phyloP scores from a whole-genome alignment of 2,797 vertebrate species.

The Onychomys torridus region DNA sequence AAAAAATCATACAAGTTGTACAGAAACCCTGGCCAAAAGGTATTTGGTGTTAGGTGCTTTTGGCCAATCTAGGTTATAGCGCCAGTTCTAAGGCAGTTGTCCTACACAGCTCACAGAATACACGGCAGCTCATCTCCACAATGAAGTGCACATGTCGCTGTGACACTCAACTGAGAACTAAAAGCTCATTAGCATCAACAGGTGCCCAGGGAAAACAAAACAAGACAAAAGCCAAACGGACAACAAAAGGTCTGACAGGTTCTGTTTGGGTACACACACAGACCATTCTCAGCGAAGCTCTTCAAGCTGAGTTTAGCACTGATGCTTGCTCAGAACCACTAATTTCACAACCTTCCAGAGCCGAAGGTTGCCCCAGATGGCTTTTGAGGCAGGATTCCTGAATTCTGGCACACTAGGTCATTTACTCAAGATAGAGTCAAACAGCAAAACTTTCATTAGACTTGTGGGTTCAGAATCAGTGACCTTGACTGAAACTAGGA shows the following conservation, averaged over 20 bases:
- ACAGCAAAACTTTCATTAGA: background rate
- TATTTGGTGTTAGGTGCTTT: background rate
- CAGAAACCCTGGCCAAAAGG: background rate
- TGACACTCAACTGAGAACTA: background rate
- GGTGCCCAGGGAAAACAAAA: background rate
- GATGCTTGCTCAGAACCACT: background rate
- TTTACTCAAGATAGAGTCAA: background rate
- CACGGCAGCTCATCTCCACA: background rate
- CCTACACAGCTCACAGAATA: background rate
- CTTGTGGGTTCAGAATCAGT: background rate
- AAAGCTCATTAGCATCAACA: background rate
- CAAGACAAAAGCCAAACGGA: background rate
- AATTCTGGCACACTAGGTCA: background rate
- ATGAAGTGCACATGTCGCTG: background rate
- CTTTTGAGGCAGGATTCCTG: background rate
- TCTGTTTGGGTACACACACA: background rate
- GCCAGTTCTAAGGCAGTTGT: background rate
- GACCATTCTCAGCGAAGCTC: background rate
- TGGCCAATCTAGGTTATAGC: background rate
- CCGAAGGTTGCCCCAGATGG: background rate
- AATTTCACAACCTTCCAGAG: slow-evolving; percentile 7
- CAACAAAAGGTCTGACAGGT: background rate
- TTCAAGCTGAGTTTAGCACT: slow-evolving; percentile 21
- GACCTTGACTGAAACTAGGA: background rate
- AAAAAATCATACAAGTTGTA: background rate